phyloP scores from a whole-genome alignment of 23 tunicate genomes.

The Aplidium turbinatum region DNA sequence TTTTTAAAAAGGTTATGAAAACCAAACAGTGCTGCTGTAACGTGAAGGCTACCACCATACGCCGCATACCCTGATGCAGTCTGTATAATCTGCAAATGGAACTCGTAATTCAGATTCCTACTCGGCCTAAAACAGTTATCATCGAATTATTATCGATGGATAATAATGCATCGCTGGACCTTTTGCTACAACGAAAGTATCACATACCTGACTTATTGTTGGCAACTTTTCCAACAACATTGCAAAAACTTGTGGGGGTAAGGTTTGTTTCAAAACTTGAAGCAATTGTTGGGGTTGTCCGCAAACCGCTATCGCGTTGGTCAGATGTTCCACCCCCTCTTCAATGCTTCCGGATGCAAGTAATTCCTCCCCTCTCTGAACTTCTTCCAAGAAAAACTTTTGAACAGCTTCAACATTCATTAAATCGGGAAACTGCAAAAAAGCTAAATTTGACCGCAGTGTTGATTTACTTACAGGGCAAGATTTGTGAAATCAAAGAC shows the following conservation, averaged over 20 bases:
- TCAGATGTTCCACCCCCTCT: constrained; percentile 91
- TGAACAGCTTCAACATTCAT: constrained; percentile 83
- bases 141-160: too few species aligned
- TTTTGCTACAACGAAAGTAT: neutral
- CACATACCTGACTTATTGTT: constrained; percentile 62
- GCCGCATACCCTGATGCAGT: too few species aligned
- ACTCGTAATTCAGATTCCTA: too few species aligned
- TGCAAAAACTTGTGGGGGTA: constrained; percentile 82
- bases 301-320: constrained; percentile 94
- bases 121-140: too few species aligned
- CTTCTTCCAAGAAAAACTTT: constrained; percentile 84
- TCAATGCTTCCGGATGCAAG: constrained; percentile 63
- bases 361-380: constrained; percentile 90
- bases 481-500: too few species aligned
- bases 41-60: too few species aligned
- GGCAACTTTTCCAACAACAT: constrained; percentile 86
- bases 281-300: constrained; percentile 93
- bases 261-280: constrained; percentile 76
- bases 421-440: constrained; percentile 77
- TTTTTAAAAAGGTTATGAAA: too few species aligned
- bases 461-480: too few species aligned
- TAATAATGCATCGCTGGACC: too few species aligned
- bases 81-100: too few species aligned
- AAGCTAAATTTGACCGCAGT: too few species aligned
- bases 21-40: too few species aligned